Conservation (phyloP, 1,140 invertebrate species). For the Trachymyrmex septentrionalis region DNA sequence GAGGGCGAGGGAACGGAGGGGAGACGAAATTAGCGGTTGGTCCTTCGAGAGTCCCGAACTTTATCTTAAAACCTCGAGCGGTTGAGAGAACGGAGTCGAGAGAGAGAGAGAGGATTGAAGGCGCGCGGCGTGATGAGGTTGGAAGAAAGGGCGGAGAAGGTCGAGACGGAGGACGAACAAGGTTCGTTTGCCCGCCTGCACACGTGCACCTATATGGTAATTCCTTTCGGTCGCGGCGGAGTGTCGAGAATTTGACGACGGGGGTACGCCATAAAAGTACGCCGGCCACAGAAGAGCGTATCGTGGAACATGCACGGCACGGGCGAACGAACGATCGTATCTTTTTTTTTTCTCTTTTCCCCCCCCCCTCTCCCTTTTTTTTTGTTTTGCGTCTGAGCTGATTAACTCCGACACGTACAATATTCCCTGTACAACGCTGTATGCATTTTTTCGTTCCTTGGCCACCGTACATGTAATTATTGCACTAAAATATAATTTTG, state of each 20-base stretch:
- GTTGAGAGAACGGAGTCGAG: slow-evolving; percentile 35
- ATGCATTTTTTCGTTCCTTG: background rate
- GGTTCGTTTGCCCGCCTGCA: slow-evolving; percentile 64
- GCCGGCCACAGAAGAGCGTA: slow-evolving; percentile 12
- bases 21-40: slow-evolving; percentile 46
- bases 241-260: slow-evolving; percentile 70
- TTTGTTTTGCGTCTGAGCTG: slow-evolving; percentile 16
- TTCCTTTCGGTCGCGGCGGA: slow-evolving; percentile 40
- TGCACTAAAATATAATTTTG: slow-evolving; percentile 13
- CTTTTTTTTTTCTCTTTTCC: background rate
- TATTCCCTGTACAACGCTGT: background rate
- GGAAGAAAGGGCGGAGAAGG: slow-evolving; percentile 61
- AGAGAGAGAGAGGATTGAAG: slow-evolving; percentile 56
- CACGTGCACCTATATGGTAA: slow-evolving; percentile 76
- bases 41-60: slow-evolving; percentile 40
- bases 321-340: slow-evolving; percentile 16
- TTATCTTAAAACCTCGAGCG: slow-evolving; percentile 59
- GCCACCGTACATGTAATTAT: background rate
- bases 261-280: slow-evolving; percentile 66
- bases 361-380: no score
- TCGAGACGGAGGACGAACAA: slow-evolving; percentile 57
- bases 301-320: slow-evolving; percentile 49
- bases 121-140: slow-evolving; percentile 17
- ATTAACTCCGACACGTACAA: slow-evolving; percentile 23
- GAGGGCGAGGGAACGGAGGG: background rate